Conservation (phyloP, 2,113 vertebrate species). For the Sisor rabdophorus region DNA sequence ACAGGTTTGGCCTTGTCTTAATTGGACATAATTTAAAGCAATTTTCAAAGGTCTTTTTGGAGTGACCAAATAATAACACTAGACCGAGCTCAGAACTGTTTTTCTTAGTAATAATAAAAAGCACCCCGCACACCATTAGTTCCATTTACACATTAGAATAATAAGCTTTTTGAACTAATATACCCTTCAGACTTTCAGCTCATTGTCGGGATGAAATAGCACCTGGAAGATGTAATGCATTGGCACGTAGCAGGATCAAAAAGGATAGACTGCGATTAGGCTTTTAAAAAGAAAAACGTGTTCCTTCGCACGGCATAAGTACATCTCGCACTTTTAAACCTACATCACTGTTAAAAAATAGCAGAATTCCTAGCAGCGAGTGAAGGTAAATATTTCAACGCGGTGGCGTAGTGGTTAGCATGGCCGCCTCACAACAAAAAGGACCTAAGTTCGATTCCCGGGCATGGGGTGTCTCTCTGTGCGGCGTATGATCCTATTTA, state of each 20-base stretch:
- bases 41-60: slow-evolving; percentile 78
- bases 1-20: slow-evolving; percentile 96
- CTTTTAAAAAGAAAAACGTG: slow-evolving; percentile 3
- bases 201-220: slow-evolving; percentile 51
- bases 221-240: slow-evolving; percentile 56
- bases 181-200: slow-evolving; percentile 67
- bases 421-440: too few species aligned
- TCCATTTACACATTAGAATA: slow-evolving; percentile 80
- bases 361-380: background rate
- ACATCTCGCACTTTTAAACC: background rate
- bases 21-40: slow-evolving; percentile 95
- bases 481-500: too few species aligned
- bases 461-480: too few species aligned
- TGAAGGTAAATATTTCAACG: background rate
- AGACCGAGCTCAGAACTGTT: slow-evolving; percentile 75
- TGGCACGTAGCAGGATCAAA: slow-evolving; percentile 31
- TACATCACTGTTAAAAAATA: background rate
- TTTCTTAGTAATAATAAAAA: slow-evolving; percentile 77
- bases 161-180: slow-evolving; percentile 78
- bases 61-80: slow-evolving; percentile 78
- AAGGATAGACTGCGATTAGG: slow-evolving; percentile 24
- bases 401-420: too few species aligned
- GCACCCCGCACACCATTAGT: slow-evolving; percentile 75
- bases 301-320: background rate
- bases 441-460: too few species aligned